Evolutionary conservation across 2,797 vertebrate species (phyloP), one percentile per base, ranked within the genome.

Genomic region (Pelodytes ibericus): DNA sequence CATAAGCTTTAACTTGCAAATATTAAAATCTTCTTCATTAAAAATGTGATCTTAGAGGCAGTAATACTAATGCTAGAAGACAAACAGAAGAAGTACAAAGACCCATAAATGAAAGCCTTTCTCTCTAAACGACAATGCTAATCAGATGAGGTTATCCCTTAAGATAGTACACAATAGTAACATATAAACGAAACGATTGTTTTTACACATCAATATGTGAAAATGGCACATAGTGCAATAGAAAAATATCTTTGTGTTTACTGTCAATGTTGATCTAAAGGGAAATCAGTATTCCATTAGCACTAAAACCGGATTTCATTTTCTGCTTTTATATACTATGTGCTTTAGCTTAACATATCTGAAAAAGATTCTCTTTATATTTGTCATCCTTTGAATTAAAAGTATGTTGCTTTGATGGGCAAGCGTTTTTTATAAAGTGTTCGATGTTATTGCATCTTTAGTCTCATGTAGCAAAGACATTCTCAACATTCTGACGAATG

Each of bases 211-310:
- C 15, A 13, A 3, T 44, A 13, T 13, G 3, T 44, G 15, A 16
- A 15, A 44, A 44, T 13, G 41, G 41, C 18, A 44, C 41, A 44
- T 44, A 16, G 3, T 44, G 41, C 13, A n/a, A n/a, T n/a, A n/a
- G n/a, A n/a, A n/a, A n/a, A n/a, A n/a, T n/a, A n/a, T n/a, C n/a
- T n/a, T n/a, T n/a, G n/a, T 16, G 15, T 16, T 16, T 44, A 44
- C 7, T 16, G 18, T 44, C 53, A 56, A 64, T 64, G 49, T 73
- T 24, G 47, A 63, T 64, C 71, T 39, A 20, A 64, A 24, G 60
- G 71, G 61, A 65, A 73, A 44, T 73, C 24, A 73, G 31, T 16
- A 44, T 13, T 13, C 18, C 41, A 13, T 44, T 44, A 6, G 3
- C 18, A 10, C 41, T 36, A 16, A 16, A 36, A 36, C 33, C 11